Percentiles rank a stretch among this genome's conserved stretches.
phyloP scores from a whole-genome alignment of 2,113 vertebrate species.

The Salminus brasiliensis region DNA sequence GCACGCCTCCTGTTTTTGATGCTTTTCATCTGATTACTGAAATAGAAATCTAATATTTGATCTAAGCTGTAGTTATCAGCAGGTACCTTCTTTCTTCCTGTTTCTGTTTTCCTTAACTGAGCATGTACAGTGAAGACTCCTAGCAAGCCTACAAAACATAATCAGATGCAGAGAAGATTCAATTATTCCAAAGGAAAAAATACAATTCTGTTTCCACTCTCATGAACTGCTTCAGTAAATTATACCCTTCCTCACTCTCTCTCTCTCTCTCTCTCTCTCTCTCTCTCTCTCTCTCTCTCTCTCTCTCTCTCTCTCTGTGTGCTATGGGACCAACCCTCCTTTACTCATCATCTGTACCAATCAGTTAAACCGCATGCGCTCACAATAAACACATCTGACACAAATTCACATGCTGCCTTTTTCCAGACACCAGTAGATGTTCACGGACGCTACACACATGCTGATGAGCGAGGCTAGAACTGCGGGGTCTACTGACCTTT shows the following conservation, averaged over 20 bases:
- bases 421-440: background rate
- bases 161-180: slow-evolving; percentile 39
- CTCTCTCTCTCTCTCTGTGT: slow-evolving; percentile 13
- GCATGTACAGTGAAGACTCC: background rate
- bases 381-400: background rate
- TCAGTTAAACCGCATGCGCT: background rate
- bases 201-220: slow-evolving; percentile 38
- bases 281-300: slow-evolving; percentile 13
- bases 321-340: slow-evolving; percentile 32
- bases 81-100: too few species aligned
- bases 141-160: slow-evolving; percentile 35
- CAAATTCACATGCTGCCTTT: background rate
- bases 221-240: slow-evolving; percentile 36
- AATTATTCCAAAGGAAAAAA: slow-evolving; percentile 42
- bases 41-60: too few species aligned
- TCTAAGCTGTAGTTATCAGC: too few species aligned
- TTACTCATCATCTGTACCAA: slow-evolving; percentile 30
- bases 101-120: too few species aligned
- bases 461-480: background rate
- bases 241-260: slow-evolving; percentile 38
- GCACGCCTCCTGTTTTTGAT: too few species aligned
- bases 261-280: slow-evolving; percentile 18
- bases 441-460: background rate
- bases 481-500: too few species aligned
- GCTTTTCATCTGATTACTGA: too few species aligned